These are phyloP conservation scores for Nemopilema nomurai DNA, from an alignment of 30 jellyfish, hydroid and myxozoan genomes.

Conservation along the genomic window DNA sequence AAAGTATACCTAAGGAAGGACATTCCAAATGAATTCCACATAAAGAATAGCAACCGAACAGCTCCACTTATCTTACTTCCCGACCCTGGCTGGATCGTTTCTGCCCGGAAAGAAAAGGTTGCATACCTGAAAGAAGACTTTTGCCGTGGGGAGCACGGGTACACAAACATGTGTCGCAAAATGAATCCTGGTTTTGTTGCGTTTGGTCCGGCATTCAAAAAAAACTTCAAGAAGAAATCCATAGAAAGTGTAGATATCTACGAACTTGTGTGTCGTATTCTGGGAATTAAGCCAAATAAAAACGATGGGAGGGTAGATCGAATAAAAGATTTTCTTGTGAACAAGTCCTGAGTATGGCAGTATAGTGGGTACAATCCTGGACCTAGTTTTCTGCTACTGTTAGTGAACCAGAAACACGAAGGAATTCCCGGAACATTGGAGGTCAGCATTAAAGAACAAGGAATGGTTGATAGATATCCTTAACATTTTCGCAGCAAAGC, in stretches of 20 bases:
- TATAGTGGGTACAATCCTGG: too few relatives aligned
- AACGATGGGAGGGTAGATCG: conserved; percentile 79
- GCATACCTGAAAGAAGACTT: conserved; percentile 53
- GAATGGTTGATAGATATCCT: too few relatives aligned
- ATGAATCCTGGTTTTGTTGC: conserved; percentile 94
- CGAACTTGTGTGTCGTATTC: conserved; percentile 69
- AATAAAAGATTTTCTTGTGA: conserved; percentile 30
- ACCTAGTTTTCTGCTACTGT: too few relatives aligned
- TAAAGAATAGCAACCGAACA: conserved; percentile 67
- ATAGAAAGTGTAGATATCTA: conserved; percentile 78
- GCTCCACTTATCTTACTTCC: conserved; percentile 79
- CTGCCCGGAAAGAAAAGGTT: conserved; percentile 28
- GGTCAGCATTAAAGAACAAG: too few relatives aligned
- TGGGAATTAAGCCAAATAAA: conserved; percentile 69
- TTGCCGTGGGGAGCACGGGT: conserved; percentile 94
- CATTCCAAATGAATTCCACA: conserved; percentile 79
- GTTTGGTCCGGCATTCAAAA: conserved; percentile 84
- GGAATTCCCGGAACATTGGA: too few relatives aligned
- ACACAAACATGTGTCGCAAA: conserved; percentile 55
- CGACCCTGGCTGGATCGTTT: conserved; percentile 87
- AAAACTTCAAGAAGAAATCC: conserved; percentile 36
- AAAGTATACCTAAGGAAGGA: conserved; percentile 73
- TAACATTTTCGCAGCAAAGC: too few relatives aligned
- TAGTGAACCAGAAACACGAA: too few relatives aligned
- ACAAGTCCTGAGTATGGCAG: not conserved